Conservation (phyloP, 1,140 invertebrate species). For the Drosophila mauritiana region DNA sequence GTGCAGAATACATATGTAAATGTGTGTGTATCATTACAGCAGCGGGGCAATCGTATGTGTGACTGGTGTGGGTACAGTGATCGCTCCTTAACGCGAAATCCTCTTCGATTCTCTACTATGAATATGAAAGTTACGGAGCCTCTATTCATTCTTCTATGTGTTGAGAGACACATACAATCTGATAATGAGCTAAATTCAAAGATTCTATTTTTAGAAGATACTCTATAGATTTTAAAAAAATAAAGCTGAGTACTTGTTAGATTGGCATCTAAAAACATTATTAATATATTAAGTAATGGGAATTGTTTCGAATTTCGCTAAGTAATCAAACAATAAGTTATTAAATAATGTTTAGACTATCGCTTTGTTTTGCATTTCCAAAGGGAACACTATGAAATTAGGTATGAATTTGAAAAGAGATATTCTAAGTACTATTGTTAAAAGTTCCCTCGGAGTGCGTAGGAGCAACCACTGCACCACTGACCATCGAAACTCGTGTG, state of each 20-base stretch:
- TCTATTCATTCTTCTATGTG: too few species aligned
- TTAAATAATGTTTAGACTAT: background rate
- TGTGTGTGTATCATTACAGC: constrained; percentile 1
- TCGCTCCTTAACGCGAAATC: background rate
- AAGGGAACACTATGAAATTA: background rate
- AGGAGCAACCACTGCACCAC: background rate
- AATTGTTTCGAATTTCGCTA: too few species aligned
- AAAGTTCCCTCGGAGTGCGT: background rate
- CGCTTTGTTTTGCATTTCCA: background rate
- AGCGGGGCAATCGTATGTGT: background rate
- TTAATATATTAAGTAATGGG: too few species aligned
- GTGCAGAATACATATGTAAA: constrained; percentile 7
- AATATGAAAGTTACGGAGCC: too few species aligned
- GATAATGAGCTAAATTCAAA: too few species aligned
- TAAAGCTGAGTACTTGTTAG: too few species aligned
- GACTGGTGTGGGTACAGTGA: background rate
- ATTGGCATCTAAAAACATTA: too few species aligned
- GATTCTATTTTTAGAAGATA: too few species aligned
- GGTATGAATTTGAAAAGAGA: background rate
- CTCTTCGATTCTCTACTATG: background rate
- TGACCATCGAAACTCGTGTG: background rate
- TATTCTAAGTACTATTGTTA: too few species aligned
- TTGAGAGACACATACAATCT: too few species aligned
- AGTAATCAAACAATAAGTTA: too few species aligned
- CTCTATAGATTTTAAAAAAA: background rate